Evolutionary conservation across 2,113 vertebrate species (phyloP), one percentile per base, ranked within the genome.

Genomic region (Gallinago jamesoni): DNA sequence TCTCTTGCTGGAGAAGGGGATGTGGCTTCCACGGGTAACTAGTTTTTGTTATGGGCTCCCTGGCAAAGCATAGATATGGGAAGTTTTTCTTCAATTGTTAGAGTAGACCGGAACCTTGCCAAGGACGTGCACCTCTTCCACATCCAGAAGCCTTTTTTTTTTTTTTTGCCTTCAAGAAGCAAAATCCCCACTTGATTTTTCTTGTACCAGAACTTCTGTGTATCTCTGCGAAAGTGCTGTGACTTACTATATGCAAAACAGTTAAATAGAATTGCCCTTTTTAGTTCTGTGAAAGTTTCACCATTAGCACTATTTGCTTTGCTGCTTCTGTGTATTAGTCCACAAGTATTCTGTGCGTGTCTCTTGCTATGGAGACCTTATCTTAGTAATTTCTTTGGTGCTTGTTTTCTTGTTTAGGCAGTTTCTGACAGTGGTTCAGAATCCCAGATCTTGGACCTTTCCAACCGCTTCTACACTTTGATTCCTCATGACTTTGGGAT

Each of bases 401-500:
- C 28, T 83, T 91, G 7, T 92, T 92, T 30, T 84, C 41, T 72
- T 62, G 4, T 84, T 3, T 60, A 99, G 99, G 99, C 99, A 11
- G 98, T 99, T 75, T 99, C 99, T 43, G 98, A 98, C 43, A 93
- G 79, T 70, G 94, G 98, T 66, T 97, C 98, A 2, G 99, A 99
- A 85, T 96, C 99, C 5, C 98, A 98, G 93, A 98, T 99, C 60
- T 97, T 99, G 97, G 99, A 99, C 90, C 98, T 99, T 48, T 99
- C 99, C 72, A 99, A 99, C 92, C 99, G 99, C 66, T 99, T 99
- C 97, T 99, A 99, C 95, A 99, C 99, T 4, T 97, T 99, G 70
- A 99, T 99, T 76, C 99, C 99, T 68, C 99, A 99, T 15, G 99
- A 99, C 97, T 99, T 99, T 8, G 99, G 99, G 45, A 99, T 99